phyloP scores from a whole-genome alignment of 2,113 vertebrate genomes.

The Sarotherodon lohbergeri region DNA sequence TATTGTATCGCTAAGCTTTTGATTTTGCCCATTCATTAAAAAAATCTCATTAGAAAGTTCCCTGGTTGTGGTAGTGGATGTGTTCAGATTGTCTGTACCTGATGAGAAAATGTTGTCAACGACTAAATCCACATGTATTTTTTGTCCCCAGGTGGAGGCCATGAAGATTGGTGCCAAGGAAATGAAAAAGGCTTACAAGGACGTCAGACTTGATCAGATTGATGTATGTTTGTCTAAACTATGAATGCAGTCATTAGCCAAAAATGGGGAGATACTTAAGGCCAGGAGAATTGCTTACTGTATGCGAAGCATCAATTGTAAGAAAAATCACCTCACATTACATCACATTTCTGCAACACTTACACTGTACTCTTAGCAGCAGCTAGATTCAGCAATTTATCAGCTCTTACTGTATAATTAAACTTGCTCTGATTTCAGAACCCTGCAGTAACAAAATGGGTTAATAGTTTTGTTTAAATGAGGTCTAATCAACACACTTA shows the following conservation, averaged over 20 bases:
- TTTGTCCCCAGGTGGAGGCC: slow-evolving; percentile 85
- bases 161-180: slow-evolving; percentile 98
- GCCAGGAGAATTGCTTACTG: background rate
- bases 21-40: background rate
- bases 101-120: background rate
- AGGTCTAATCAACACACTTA: background rate
- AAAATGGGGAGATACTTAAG: background rate
- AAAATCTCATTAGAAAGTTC: background rate
- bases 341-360: background rate
- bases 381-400: background rate
- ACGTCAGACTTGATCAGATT: slow-evolving; percentile 96
- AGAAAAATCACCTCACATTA: background rate
- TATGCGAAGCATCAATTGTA: background rate
- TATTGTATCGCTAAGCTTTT: background rate
- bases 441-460: background rate
- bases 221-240: slow-evolving; percentile 75
- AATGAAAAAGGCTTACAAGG: slow-evolving; percentile 97
- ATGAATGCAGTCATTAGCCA: background rate
- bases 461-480: background rate
- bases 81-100: background rate
- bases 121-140: background rate
- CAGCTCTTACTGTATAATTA: background rate
- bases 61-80: background rate
- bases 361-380: background rate
- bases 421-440: background rate